Evolutionary conservation across 2,797 vertebrate species (phyloP), one percentile per base, ranked within the genome.

Genomic region (Hippocampus kuda): DNA sequence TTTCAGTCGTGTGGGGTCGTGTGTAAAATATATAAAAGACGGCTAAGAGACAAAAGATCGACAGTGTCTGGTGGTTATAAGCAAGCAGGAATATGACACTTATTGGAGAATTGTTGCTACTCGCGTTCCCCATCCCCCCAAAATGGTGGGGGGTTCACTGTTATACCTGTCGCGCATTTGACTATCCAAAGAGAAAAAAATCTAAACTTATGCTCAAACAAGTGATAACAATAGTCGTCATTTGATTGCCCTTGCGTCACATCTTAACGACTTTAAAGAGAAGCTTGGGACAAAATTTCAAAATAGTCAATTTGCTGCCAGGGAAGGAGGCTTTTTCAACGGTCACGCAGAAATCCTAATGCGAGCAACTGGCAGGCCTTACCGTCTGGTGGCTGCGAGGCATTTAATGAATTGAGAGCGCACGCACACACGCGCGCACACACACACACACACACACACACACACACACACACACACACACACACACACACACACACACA

Each of bases 351-450:
- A 66, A 74, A 67, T 62, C 46, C 48, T 77, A 75, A 79, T 77
- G 75, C 78, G 68, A 79, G 65, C 67, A 70, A 79, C 51, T 78
- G 77, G 71, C 76, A 74, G 72, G 34, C 24, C 2, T 22, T 67
- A 74, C 59, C 56, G 73, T 79, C 70, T 67, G 66, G 67, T 51
- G 54, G 62, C 68, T 70, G 46, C 54, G 41, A 73, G 68, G 69
- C 49, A 80, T 75, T 81, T 81, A 71, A 79, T 65, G 20, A 76
- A 84, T 80, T 76, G 74, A 51, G 30, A 75, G 10, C 42, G 42
- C 44, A 46, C 12, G 0, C 44, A 74, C 11, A 13, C 10, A 13
- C 44, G 3, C 44, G 3, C 44, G 4, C 44, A 46, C 12, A 15
- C 44, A 4, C 44, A 34, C 11, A 1, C 49, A 18, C 18, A 4